Evolutionary conservation across 2,888 invertebrate species (phyloP).

Genomic region (Ctenicera cuprea): DNA sequence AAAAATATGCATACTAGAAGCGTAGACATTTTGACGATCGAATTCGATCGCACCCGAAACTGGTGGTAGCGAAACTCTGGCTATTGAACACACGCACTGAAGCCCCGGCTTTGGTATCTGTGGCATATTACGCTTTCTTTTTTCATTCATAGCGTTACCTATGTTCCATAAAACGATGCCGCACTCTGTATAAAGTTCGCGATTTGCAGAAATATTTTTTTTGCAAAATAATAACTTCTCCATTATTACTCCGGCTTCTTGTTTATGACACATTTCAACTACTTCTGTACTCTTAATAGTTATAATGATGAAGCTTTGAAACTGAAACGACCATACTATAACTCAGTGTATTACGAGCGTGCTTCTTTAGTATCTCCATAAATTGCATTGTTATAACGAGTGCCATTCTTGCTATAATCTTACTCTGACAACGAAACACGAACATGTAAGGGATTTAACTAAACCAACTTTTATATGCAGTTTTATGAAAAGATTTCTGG

Average conservation of each 20-base stretch:
- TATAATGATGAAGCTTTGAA: constrained; percentile 28
- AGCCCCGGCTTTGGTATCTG: no score
- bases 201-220: background rate
- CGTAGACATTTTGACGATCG: no score
- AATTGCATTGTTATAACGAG: constrained; percentile 25
- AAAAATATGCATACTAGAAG: no score
- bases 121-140: no score
- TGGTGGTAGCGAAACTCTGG: no score
- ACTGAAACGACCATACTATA: constrained; percentile 35
- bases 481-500: constrained; percentile 23
- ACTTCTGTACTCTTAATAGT: constrained; percentile 32
- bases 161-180: no score
- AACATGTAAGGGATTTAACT: constrained; percentile 21
- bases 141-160: no score
- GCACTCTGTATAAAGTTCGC: no score
- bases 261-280: background rate
- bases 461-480: background rate
- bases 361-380: constrained; percentile 23
- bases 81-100: no score
- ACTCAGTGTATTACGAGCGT: constrained; percentile 26
- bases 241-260: background rate
- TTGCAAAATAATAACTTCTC: background rate
- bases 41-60: no score
- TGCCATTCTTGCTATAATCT: constrained; percentile 3
- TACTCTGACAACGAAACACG: background rate